These are phyloP conservation scores for Trichonephila clavipes DNA, from an alignment of 1,140 invertebrate genomes.

Conservation along the genomic window DNA sequence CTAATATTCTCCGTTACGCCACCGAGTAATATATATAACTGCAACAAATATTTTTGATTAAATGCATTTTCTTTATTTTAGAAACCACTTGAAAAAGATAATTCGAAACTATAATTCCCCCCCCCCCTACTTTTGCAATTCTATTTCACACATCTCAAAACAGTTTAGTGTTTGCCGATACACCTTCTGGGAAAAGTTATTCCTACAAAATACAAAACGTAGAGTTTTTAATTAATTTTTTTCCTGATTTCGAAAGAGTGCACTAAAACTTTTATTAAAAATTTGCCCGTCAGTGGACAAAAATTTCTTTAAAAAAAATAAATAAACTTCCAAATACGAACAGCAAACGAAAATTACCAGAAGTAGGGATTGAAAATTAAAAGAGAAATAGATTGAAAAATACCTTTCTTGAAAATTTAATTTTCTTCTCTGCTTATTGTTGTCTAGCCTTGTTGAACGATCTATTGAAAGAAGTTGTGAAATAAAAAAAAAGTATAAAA, in stretches of 20 bases:
- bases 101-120: too few species aligned
- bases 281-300: background rate
- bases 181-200: too few species aligned
- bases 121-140: too few species aligned
- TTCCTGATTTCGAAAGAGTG: background rate
- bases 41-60: too few species aligned
- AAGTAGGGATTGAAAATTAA: conserved; percentile 45
- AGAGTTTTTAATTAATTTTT: background rate
- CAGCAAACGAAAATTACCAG: background rate
- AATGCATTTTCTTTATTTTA: too few species aligned
- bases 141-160: too few species aligned
- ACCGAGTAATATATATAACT: too few species aligned
- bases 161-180: too few species aligned
- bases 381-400: conserved; percentile 19
- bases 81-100: too few species aligned
- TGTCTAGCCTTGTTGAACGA: background rate
- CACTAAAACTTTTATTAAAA: background rate
- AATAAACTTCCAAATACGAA: background rate
- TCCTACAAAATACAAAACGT: too few species aligned
- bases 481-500: background rate
- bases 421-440: background rate
- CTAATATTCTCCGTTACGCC: too few species aligned
- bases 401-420: background rate
- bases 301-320: background rate
- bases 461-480: background rate